phyloP scores from a whole-genome alignment of 2,888 invertebrate genomes.

The Pomacea canaliculata region DNA sequence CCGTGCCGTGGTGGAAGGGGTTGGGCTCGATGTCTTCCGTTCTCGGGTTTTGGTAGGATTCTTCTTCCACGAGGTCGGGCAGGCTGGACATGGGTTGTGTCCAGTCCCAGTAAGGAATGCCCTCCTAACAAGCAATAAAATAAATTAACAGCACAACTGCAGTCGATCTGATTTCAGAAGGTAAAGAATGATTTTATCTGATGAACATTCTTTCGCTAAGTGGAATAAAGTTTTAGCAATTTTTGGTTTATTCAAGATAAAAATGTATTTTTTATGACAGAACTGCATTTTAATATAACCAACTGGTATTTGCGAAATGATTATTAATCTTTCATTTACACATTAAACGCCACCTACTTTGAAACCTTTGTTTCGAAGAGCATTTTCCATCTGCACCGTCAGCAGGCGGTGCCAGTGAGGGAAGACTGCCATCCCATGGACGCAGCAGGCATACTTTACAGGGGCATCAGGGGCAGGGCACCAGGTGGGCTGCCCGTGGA shows the following conservation, averaged over 20 bases:
- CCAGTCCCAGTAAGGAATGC: constrained; percentile 44
- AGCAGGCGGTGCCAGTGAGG: constrained; percentile 43
- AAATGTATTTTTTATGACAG: too few species aligned
- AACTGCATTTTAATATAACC: too few species aligned
- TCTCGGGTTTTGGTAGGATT: constrained; percentile 32
- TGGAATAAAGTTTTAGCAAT: too few species aligned
- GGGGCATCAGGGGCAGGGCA: constrained; percentile 39
- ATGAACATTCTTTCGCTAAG: too few species aligned
- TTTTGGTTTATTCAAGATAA: too few species aligned
- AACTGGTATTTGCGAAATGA: too few species aligned
- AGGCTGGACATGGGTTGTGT: constrained; percentile 27
- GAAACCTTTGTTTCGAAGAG: constrained; percentile 22
- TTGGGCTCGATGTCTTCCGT: constrained; percentile 21
- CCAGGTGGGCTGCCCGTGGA: constrained; percentile 41
- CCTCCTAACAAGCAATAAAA: background rate
- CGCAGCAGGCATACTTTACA: constrained; percentile 40
- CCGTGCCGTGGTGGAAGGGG: constrained; percentile 29
- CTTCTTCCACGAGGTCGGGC: constrained; percentile 27
- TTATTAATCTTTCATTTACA: too few species aligned
- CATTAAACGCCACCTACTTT: too few species aligned
- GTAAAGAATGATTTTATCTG: too few species aligned
- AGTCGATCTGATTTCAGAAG: too few species aligned
- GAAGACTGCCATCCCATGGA: constrained; percentile 40
- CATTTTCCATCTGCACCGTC: constrained; percentile 27
- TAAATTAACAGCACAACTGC: too few species aligned